Evolutionary conservation across 2,113 vertebrate species (phyloP).

Genomic region (Geococcyx californianus): DNA sequence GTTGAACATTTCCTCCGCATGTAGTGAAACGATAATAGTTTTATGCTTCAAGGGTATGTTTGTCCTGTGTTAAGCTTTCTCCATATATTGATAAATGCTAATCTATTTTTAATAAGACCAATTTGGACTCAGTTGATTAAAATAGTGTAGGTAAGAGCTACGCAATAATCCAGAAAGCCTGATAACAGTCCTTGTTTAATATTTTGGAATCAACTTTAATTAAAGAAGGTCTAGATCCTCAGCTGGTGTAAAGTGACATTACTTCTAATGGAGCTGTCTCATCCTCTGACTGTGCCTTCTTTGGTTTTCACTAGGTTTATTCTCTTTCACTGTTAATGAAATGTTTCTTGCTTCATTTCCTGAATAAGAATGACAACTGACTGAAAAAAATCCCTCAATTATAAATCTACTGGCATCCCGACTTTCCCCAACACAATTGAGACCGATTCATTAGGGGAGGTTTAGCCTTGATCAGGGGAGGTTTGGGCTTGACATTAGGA

Average conservation of each 20-base stretch:
- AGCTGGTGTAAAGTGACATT: background rate
- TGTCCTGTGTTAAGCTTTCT: slow-evolving; percentile 27
- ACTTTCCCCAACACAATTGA: background rate
- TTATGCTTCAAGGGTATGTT: slow-evolving; percentile 23
- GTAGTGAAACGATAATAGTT: slow-evolving; percentile 33
- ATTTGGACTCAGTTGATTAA: slow-evolving; percentile 30
- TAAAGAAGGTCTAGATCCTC: slow-evolving; percentile 14
- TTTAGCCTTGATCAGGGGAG: too few relatives aligned
- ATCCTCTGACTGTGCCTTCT: background rate
- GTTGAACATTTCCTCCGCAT: slow-evolving; percentile 31
- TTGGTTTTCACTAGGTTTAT: slow-evolving; percentile 3
- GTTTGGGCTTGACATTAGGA: too few relatives aligned
- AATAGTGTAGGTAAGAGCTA: background rate
- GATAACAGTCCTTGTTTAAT: background rate
- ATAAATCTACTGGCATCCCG: background rate
- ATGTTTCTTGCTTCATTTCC: background rate
- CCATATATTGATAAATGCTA: slow-evolving; percentile 10
- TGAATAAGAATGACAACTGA: background rate
- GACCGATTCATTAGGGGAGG: background rate
- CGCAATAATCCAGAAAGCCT: background rate
- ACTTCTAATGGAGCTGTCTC: background rate
- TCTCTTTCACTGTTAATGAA: slow-evolving; percentile 13
- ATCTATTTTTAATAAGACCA: slow-evolving; percentile 63
- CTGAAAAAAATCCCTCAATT: background rate
- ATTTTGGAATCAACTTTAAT: slow-evolving; percentile 43